phyloP scores from a whole-genome alignment of 2,888 invertebrate species.

The Aphodius sticticus region DNA sequence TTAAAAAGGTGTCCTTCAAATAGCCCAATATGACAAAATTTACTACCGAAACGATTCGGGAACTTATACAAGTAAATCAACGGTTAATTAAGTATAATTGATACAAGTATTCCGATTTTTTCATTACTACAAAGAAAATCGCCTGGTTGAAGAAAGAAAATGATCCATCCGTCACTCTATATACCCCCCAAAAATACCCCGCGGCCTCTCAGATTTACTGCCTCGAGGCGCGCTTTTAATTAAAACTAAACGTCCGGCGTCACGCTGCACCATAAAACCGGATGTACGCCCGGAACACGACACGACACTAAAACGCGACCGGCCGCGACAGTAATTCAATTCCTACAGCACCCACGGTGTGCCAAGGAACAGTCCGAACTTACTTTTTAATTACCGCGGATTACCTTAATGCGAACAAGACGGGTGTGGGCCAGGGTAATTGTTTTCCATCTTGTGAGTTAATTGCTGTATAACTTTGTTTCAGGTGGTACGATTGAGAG shows the following conservation, averaged over 20 bases:
- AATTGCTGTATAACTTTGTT: constrained; percentile 41
- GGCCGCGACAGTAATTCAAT: background rate
- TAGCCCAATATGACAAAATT: too few species aligned
- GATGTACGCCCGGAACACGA: background rate
- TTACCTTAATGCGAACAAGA: background rate
- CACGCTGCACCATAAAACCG: background rate
- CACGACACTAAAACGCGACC: background rate
- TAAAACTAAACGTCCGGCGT: background rate
- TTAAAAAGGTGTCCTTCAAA: too few species aligned
- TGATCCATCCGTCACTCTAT: background rate
- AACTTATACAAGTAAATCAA: too few species aligned
- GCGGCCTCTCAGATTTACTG: background rate
- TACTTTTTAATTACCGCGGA: background rate
- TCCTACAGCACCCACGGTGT: background rate
- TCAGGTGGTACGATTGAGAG: constrained; percentile 91
- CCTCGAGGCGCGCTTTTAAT: background rate
- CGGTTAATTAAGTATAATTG: too few species aligned
- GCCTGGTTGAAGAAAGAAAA: background rate
- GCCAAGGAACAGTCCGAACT: background rate
- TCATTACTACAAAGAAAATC: too few species aligned
- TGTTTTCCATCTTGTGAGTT: background rate
- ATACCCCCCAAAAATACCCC: background rate
- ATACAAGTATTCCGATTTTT: too few species aligned
- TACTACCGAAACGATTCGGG: too few species aligned
- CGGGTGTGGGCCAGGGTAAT: background rate